Base-by-base conservation (phyloP, 2,888 invertebrate species). In the Cryptocephalus moraei region DNA sequence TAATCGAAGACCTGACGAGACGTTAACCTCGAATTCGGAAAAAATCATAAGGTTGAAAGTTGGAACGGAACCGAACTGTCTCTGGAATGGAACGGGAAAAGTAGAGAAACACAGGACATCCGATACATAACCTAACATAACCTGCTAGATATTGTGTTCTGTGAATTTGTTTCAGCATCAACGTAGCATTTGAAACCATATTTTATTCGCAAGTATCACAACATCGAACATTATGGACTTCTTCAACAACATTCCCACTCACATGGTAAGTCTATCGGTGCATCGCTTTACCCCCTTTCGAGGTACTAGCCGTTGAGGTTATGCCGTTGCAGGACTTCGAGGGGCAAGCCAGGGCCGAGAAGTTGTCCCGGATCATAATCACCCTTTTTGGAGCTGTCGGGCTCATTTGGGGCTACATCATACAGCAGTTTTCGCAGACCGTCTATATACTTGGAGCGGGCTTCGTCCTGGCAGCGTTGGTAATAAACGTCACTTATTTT, bases 361-460 rank as follows among this genome's bases (percentile, higher is more conserved):
- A 83, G 64, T 73, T 90, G 46, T 94, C 91, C 41, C 80, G 94
- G 64, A 82, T 90, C 10, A 93, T 95, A 46, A 91, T 95, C 50
- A 83, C 91, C 9, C 67, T 92, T 40, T 94, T 93, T 74, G 93
- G 92, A 50, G 87, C 84, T 53, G 89, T 93, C 45, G 95, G 95
- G 8, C 78, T 95, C 47, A 75, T 87, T 46, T 93, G 91, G 88
- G 95, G 95, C 36, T 94, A 91, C 62, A 80, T 89, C 43, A 91
- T 92, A 55, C 94, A 95, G 68, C 92, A 94, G 68, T 95, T 95
- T 67, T 95, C 94, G 0, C 91, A 92, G 68, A 93, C 94, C 1
- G 89, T 95, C 32, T 92, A 91, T 62, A 91, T 94, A 63, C 75
- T 95, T 43, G 89, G 89, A 33, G 92, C 90, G 60, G 95, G 95